phyloP scores from a whole-genome alignment of 2,888 invertebrate species.

The Cordilura impudica region DNA sequence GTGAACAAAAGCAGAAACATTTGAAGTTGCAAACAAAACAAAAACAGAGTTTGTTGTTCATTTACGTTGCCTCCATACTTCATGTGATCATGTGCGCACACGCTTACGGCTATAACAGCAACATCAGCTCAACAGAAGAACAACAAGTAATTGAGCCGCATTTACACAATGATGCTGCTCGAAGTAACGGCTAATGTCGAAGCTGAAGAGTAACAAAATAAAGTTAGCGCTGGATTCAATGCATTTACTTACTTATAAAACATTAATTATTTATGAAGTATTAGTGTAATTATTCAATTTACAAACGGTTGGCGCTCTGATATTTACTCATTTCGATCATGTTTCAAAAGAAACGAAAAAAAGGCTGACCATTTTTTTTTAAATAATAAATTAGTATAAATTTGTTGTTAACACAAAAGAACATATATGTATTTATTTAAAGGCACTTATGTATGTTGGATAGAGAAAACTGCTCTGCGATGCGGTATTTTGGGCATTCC shows the following conservation, averaged over 20 bases:
- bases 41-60: conserved; percentile 2
- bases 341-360: conserved; percentile 23
- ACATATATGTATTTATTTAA: too few species aligned
- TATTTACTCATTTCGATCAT: conserved; percentile 50
- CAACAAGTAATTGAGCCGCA: conserved; percentile 58
- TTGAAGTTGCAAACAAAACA: conserved; percentile 20
- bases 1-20: not conserved
- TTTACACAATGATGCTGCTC: conserved; percentile 35
- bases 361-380: conserved; percentile 29
- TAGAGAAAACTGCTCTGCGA: too few species aligned
- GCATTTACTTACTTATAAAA: conserved; percentile 64
- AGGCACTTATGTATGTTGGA: too few species aligned
- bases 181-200: not conserved
- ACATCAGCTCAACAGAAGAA: conserved; percentile 34
- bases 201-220: not conserved
- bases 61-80: conserved; percentile 34
- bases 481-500: too few species aligned
- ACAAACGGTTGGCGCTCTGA: conserved; percentile 63
- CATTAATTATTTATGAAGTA: conserved; percentile 72
- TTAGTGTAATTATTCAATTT: conserved; percentile 72
- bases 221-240: conserved; percentile 46
- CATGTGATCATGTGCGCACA: conserved; percentile 52
- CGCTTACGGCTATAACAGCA: conserved; percentile 45
- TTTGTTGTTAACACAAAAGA: too few species aligned
- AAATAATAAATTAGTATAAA: not conserved